Base-by-base conservation (phyloP, 2,797 vertebrate genomes). In the Gila robusta region DNA sequence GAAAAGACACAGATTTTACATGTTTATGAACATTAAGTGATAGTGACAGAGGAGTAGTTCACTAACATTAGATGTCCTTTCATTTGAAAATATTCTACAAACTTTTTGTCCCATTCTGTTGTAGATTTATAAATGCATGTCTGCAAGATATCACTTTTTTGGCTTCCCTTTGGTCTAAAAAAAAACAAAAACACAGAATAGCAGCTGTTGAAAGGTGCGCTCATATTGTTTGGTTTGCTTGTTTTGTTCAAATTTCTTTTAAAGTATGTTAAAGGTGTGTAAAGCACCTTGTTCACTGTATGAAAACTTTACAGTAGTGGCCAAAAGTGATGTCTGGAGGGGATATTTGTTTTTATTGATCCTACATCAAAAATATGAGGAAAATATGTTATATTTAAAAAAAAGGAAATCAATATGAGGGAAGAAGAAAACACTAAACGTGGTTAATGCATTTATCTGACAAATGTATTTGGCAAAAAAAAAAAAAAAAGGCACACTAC, bases 1-100 rank as follows among this genome's bases (percentile, higher is more conserved):
- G 26, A 64, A 85, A 82, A 64, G 79, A 78, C 72, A 56, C 47
- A 82, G 21, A 62, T 82, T 82, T 56, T 35, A 52, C 79, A 56
- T 82, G 56, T 86, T 86, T 74, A 72, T 76, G 62, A 64, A 41
- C 52, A 82, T 64, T 69, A n/a, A 82, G 44, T 79, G 72, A 64
- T 41, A 66, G 54, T 64, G 56, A 72, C 59, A 62, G 44, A 21
- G 62, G 12, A 39, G 23, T 44, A 11, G 41, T 26, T 66, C 6
- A 10, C 32, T 74, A 41, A 67, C 26, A 74, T 54, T 81, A 41
- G n/a, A 39, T 77, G 64, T n/a, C 10, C 26, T 39, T 52, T 81
- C 35, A 23, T 69, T 32, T 69, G n/a, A 80, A 80, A 80, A 44
- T 64, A 44, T 47, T 32, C 9, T 80, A 23, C 6, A 59, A 59